Conservation (phyloP, 2,113 vertebrate genomes). For the Campylorhamphus procurvoides region DNA sequence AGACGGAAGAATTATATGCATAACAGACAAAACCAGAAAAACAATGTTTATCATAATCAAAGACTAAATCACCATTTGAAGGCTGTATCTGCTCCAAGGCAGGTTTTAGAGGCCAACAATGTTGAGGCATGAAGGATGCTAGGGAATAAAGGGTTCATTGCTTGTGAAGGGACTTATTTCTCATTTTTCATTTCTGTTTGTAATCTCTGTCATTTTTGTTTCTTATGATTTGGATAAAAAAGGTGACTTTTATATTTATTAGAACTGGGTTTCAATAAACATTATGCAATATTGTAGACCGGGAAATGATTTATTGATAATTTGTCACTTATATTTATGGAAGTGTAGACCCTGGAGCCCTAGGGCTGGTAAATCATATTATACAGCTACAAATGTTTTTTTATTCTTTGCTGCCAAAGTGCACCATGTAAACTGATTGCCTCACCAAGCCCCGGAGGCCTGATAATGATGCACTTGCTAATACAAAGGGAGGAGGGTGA, state of each 20-base stretch:
- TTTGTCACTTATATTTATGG: constrained; percentile 85
- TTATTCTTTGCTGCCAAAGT: constrained; percentile 58
- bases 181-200: constrained; percentile 81
- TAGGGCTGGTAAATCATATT: constrained; percentile 80
- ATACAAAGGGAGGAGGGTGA: constrained; percentile 44
- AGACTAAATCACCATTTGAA: constrained; percentile 20
- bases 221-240: constrained; percentile 79
- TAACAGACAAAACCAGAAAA: not conserved
- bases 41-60: constrained; percentile 13
- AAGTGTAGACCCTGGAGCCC: constrained; percentile 73
- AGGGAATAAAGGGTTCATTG: constrained; percentile 1
- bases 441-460: constrained; percentile 31
- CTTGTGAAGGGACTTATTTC: constrained; percentile 51
- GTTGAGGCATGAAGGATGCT: not conserved
- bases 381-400: constrained; percentile 62
- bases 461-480: constrained; percentile 65
- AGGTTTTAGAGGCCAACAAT: not conserved
- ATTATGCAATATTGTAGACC: constrained; percentile 79
- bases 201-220: constrained; percentile 81
- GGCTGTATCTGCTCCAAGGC: not conserved
- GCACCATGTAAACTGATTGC: constrained; percentile 41
- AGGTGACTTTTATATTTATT: constrained; percentile 81
- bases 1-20: not conserved
- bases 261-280: constrained; percentile 83
- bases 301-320: constrained; percentile 82